Evolutionary conservation across 2,888 invertebrate genomes (phyloP), one percentile per base, ranked within the genome.

Genomic region (Hypomecis punctinalis): DNA sequence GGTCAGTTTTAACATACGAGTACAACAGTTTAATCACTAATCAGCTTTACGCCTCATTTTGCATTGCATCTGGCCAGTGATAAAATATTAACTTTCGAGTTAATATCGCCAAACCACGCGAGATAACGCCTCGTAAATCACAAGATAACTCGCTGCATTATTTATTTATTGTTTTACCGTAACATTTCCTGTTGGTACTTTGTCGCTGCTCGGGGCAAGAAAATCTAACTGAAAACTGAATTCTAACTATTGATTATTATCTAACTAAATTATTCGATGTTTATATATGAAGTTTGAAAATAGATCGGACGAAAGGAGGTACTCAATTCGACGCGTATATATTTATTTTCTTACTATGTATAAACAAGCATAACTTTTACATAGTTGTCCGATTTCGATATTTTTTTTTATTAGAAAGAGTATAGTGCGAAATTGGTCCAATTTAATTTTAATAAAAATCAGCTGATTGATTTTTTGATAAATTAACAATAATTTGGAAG

Each of bases 61-160:
- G 57, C 64, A 75, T 67, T 76, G 71, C 72, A 77, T 76, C 72
- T 75, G 62, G 43, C 33, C 6, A 36, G n/a, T 39, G 42, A 48
- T 43, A 48, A 47, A 48, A 47, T 47, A 48, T 56, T 47, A 40
- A 76, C 71, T 74, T 73, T 67, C 66, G 76, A 71, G 73, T 76
- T 81, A 80, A 79, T 77, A 80, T 75, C 73, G 75, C 84, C 79
- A 82, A 87, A 88, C 84, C 89, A 89, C 88, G 89, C 89, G 80
- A 88, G 67, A 78, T 83, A 85, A 81, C 82, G 82, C 84, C 83
- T 83, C 80, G 76, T 84, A 85, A 81, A 81, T 85, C 81, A 83
- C 83, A 86, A 89, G 86, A 89, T 86, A 83, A 82, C 80, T 82
- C 71, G 79, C 80, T 89, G 88, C 87, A 90, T 90, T 82, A 88